These are phyloP conservation scores for Sphenodon punctatus DNA, from an alignment of 2,797 vertebrate genomes.

Conservation along the genomic window DNA sequence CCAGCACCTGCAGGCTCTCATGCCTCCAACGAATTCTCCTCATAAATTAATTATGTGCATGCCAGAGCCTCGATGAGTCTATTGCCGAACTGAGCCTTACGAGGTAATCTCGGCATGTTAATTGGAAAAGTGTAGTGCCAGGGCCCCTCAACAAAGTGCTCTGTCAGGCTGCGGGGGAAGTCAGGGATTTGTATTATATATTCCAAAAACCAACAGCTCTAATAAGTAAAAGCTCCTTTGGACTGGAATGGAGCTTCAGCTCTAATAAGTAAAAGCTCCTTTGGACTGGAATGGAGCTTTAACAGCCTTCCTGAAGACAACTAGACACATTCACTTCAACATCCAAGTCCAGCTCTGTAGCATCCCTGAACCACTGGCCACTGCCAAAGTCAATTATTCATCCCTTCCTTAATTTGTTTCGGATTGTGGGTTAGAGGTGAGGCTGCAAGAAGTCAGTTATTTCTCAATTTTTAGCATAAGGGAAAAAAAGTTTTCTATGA, in stretches of 20 bases:
- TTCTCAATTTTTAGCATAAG: neutral
- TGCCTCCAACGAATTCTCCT: neutral
- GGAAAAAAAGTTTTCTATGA: neutral
- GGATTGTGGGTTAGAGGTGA: constrained; percentile 48
- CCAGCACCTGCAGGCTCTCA: neutral
- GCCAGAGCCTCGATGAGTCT: neutral
- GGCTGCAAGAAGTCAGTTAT: constrained; percentile 1
- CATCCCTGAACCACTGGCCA: constrained; percentile 44
- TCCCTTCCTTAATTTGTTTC: constrained; percentile 47
- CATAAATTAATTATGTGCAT: neutral
- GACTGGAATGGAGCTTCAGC: constrained; percentile 56
- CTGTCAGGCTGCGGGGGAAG: constrained; percentile 49
- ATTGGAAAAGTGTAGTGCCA: neutral
- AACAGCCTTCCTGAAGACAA: constrained; percentile 61
- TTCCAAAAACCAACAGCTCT: too few species aligned
- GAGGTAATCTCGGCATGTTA: constrained; percentile 11
- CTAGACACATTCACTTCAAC: constrained; percentile 65
- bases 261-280: constrained; percentile 49
- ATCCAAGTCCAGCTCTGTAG: constrained; percentile 47
- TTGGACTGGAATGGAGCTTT: constrained; percentile 54
- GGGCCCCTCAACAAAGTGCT: constrained; percentile 34
- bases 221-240: constrained; percentile 49
- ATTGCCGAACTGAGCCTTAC: neutral
- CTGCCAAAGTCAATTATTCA: constrained; percentile 68
- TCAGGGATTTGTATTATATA: constrained; percentile 46